These are phyloP conservation scores for Hippocampus barbouri DNA, from an alignment of 2,113 vertebrate species.

Conservation along the genomic window DNA sequence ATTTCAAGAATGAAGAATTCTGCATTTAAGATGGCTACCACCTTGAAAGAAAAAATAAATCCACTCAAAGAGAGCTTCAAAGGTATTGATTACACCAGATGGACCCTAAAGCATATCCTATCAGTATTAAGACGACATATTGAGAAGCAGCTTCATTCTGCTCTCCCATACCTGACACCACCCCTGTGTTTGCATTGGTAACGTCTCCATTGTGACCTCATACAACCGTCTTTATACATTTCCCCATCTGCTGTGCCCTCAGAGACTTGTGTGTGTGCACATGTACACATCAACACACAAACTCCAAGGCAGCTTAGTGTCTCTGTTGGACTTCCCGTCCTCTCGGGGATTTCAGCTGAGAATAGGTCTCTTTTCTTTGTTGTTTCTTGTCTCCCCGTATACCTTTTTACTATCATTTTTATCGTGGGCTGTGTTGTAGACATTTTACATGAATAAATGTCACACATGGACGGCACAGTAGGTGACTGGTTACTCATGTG, in stretches of 20 bases:
- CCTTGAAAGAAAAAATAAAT: neutral
- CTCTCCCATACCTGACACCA: constrained; percentile 48
- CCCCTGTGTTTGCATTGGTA: constrained; percentile 28
- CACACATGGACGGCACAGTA: too few relatives aligned
- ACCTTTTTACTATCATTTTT: constrained; percentile 15
- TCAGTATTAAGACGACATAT: constrained; percentile 48
- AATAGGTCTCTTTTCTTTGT: constrained; percentile 26
- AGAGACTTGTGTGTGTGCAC: constrained; percentile 41
- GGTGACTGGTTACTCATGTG: too few relatives aligned
- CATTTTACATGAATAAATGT: neutral
- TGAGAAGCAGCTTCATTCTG: constrained; percentile 47
- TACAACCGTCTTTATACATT: constrained; percentile 53
- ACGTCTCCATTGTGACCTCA: constrained; percentile 62
- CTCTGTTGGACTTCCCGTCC: constrained; percentile 61
- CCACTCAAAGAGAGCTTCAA: neutral
- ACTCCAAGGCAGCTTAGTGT: constrained; percentile 54
- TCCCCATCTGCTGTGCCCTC: constrained; percentile 60
- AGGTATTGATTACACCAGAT: neutral
- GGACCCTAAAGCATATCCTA: neutral
- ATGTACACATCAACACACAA: constrained; percentile 27
- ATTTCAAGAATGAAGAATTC: neutral
- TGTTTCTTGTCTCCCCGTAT: constrained; percentile 23
- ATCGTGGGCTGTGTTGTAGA: neutral
- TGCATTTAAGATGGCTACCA: neutral
- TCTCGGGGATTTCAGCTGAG: constrained; percentile 54